Evolutionary conservation across 2,888 invertebrate genomes (phyloP), one percentile per base, ranked within the genome.

Genomic region (Marronus borbonicus): DNA sequence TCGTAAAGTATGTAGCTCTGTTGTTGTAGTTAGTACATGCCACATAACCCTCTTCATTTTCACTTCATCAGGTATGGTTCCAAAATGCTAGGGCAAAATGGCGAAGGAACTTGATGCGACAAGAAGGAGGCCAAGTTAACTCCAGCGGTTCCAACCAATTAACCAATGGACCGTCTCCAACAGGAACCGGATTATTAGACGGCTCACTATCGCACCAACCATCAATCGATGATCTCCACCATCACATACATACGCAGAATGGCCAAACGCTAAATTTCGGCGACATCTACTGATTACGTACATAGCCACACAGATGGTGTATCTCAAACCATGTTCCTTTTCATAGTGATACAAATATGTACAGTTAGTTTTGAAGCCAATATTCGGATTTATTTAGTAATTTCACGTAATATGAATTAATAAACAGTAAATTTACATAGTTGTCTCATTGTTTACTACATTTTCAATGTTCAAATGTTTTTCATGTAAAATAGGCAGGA

Each of bases 31-130:
- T 31, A 31, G 31, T 31, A 31, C 5, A 5, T 31, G 31, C 5
- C 5, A 31, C 31, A 5, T 31, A 31, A 31, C 31, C 31, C 31
- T 31, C 31, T 31, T 31, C 1, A 31, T 31, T 72, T 49, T 65
- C 77, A 62, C 76, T 12, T 20, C 14, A n/a, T 44, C 8, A 99
- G 98, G 98, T 99, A 1, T 99, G 99, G 99, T 99, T 99, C 89
- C 99, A 99, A 92, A 99, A 99, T 88, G 98, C 99, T 0, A 91
- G 99, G 74, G 99, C 99, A 52, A 99, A 99, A 90, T 99, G 98
- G 96, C 93, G 99, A 82, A 93, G 99, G 74, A 98, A 96, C 88
- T 93, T 96, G 87, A 95, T 96, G 94, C 90, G 96, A 70, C 96
- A 96, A 86, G 96, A 97, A 86, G 92, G 93, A 49, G 85, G 86